Evolutionary conservation across 2,113 vertebrate genomes (phyloP), one percentile per base, ranked within the genome.

Genomic region (Penelope pileata): DNA sequence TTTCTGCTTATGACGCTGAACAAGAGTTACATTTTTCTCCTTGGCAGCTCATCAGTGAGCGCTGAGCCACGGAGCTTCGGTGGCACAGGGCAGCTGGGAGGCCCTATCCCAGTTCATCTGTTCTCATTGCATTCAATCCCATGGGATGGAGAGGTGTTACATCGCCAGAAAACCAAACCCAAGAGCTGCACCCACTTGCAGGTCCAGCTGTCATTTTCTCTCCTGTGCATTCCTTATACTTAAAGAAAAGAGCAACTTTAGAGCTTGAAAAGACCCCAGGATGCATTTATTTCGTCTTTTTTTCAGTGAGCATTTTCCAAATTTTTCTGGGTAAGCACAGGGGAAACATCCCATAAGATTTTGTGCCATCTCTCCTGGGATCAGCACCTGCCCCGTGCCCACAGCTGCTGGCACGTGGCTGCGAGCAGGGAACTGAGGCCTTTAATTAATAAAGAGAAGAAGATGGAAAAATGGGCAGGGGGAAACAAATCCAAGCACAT

Each of bases 21-120:
- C 72, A n/a, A 91, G 80, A 66, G 27, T 70, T 56, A 36, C 76
- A 62, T 91, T 93, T 89, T 85, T 86, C 85, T 83, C 42, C n/a
- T 50, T 86, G 91, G 59, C 88, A 93, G 45, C 45, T 89, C 85
- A 40, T 89, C 84, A 51, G 22, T 1, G 15, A 88, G 70, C 12
- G 45, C 80, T 50, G 76, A 64, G 83, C 18, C 0, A 8, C 40
- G 38, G 36, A 79, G 26, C 66, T 79, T 60, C 32, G 5, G 29
- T 64, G 91, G 69, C 59, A 64, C 29, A 27, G 16, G 53, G 77
- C 23, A 32, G 42, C 43, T 10, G 64, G 32, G 53, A 69, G 51
- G 30, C 74, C 11, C n/a, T 63, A 22, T 7, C 69, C 48, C 42
- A 47, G 12, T 73, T 63, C 16, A 73, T 53, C 74, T 2, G 1